These are phyloP conservation scores for Atta cephalotes DNA, from an alignment of 1,140 invertebrate species.

Conservation along the genomic window DNA sequence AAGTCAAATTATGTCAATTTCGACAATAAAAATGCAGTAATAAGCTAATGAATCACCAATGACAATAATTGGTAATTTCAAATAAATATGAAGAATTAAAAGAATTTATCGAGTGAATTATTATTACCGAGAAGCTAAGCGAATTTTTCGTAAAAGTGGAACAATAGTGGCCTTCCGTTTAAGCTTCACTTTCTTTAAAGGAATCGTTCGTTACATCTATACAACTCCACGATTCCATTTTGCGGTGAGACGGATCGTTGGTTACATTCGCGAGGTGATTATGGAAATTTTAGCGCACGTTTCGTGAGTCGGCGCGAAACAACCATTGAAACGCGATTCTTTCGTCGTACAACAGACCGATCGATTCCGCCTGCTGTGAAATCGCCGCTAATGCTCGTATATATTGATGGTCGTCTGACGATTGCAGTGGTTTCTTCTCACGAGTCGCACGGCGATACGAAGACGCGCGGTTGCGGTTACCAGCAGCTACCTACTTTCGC, in stretches of 20 bases:
- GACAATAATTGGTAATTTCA: not conserved
- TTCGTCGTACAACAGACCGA: constrained; percentile 1
- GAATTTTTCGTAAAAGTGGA: constrained; percentile 14
- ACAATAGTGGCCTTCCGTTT: not conserved
- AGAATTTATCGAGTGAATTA: not conserved
- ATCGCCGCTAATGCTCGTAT: constrained; percentile 45
- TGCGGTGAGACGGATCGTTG: constrained; percentile 49
- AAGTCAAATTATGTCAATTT: not conserved
- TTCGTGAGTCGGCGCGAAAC: constrained; percentile 56
- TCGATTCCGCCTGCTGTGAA: constrained; percentile 26
- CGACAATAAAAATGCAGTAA: not conserved
- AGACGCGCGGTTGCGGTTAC: constrained; percentile 63
- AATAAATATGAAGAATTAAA: not conserved
- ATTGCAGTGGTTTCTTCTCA: constrained; percentile 11
- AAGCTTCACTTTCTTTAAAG: constrained; percentile 9
- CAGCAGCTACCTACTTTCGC: constrained; percentile 79
- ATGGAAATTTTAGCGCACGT: constrained; percentile 54
- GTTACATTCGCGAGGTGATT: constrained; percentile 48
- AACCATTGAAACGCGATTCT: constrained; percentile 20
- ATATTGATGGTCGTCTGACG: not conserved
- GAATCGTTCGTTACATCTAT: constrained; percentile 36
- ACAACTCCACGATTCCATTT: constrained; percentile 7
- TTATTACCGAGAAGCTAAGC: not conserved
- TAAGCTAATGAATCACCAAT: not conserved
- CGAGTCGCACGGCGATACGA: constrained; percentile 27